Conservation (phyloP, 2,797 vertebrate species). For the Poeciliopsis presidionis region DNA sequence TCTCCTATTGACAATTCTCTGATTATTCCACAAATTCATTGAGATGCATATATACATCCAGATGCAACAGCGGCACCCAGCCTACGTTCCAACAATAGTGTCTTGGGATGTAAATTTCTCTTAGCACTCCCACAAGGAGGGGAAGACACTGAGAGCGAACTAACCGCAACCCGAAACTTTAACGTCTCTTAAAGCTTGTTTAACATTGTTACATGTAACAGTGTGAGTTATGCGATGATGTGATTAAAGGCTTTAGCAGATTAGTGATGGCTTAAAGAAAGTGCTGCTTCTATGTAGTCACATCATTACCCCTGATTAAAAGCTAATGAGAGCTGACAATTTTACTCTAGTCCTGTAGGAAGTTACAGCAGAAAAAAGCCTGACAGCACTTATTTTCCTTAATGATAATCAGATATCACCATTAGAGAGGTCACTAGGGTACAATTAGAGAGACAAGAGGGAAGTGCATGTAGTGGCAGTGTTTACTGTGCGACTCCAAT, state of each 20-base stretch:
- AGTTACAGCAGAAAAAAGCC: constrained; percentile 51
- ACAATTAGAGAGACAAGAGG: constrained; percentile 30
- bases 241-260: constrained; percentile 57
- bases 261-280: constrained; percentile 54
- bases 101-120: neutral
- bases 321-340: constrained; percentile 63
- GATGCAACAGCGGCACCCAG: neutral
- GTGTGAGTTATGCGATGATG: constrained; percentile 41
- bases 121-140: neutral
- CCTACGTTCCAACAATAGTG: neutral
- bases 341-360: constrained; percentile 37
- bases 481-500: neutral
- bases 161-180: neutral
- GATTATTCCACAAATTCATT: neutral
- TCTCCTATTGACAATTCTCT: neutral
- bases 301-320: constrained; percentile 64
- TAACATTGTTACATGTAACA: constrained; percentile 21
- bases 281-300: constrained; percentile 51
- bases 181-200: constrained; percentile 31
- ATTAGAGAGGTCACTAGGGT: constrained; percentile 47
- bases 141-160: neutral
- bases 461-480: constrained; percentile 7
- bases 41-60: neutral
- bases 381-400: constrained; percentile 43
- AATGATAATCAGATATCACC: constrained; percentile 60